Base-by-base conservation (phyloP, 2,113 vertebrate genomes). In the Hassar affinis region DNA sequence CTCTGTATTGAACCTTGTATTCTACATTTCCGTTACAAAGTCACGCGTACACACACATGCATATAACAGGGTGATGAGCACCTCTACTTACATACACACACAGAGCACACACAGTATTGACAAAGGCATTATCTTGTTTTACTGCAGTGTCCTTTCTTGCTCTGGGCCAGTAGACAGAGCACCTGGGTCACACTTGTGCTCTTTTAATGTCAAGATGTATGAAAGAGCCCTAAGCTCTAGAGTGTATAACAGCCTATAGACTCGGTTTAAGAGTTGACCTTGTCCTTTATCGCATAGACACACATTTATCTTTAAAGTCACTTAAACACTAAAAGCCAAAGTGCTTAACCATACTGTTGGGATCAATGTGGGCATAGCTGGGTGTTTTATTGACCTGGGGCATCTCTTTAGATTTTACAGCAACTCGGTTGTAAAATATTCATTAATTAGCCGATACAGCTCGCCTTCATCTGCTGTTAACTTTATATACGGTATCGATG, bases 81-180 rank as follows among this genome's bases (percentile, higher is more conserved):
- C 69, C 14, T 69, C 42, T 68, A 6, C 61, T 68, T 75, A 49
- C 69, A 87, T 35, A 22, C 52, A 68, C 9, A 35, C 64, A 85
- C 38, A 20, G 15, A 54, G 59, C 9, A 51, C 20, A 80, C 56
- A 33, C 66, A 57, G 15, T 68, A 61, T 82, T 87, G 77, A 54
- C 27, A 68, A 69, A 78, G 49, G 51, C 87, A 90, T 88, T 57
- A 86, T 88, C 83, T 54, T 83, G 88, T 89, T 90, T 87, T 78
- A 79, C 62, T 68, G 81, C 68, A 59, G 35, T 83, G 85, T 83
- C 82, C 86, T 79, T 61, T 78, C 79, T 75, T 45, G 64, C 82
- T 79, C 57, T 33, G 59, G 62, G 68, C 75, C 82, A 82, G 80
- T 85, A 85, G 86, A 86, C 86, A 86, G 80, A 74, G 52, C 42